Base-by-base conservation (phyloP, 2,797 vertebrate genomes). In the Spinus olivaceus region DNA sequence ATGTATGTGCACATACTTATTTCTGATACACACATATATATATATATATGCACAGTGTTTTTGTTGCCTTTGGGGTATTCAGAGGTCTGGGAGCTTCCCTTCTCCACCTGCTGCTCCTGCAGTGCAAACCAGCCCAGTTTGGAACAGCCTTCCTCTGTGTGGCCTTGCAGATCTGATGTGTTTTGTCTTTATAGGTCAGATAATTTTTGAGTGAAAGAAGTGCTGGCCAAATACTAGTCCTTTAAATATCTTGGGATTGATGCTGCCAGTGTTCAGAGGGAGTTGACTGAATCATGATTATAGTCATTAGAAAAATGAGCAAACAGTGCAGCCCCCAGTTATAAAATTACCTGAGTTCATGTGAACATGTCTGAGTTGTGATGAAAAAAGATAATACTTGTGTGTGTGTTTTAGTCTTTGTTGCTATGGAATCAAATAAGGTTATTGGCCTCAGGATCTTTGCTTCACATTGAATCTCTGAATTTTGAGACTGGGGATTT, bases 261-360 rank as follows among this genome's bases (percentile, higher is more conserved):
- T 65, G 37, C 94, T 96, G 95, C 81, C 73, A 59, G 19, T 49
- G 66, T 95, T 97, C 94, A 94, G 91, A 96, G 94, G 97, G 98
- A 98, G 98, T 91, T 97, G 97, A 97, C 91, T 89, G 94, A 97
- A 93, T 98, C 88, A 90, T 98, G 98, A 97, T 96, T 92, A 94
- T 46, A 91, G 96, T 93, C 83, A 86, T 95, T 97, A 97, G 86
- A 96, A 98, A 97, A 97, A 93, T 95, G 96, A 98, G 96, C 87
- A 95, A 97, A 92, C 96, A 91, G 59, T 95, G 77, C 90, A 96
- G 96, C 85, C 95, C 94, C 94, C 63, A 86, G 86, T 96, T 97
- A 97, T 86, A 82, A 91, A 85, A 88, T 94, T 96, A 97, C 97
- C 90, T 94, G 73, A 94, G 81, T 95, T 97, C 90, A 91, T 3